A percentile compares a stretch with the other conserved stretches of the same genome.
Evolutionary conservation across 2,113 vertebrate genomes (phyloP).

Genomic region (Oreocharis arfaki): DNA sequence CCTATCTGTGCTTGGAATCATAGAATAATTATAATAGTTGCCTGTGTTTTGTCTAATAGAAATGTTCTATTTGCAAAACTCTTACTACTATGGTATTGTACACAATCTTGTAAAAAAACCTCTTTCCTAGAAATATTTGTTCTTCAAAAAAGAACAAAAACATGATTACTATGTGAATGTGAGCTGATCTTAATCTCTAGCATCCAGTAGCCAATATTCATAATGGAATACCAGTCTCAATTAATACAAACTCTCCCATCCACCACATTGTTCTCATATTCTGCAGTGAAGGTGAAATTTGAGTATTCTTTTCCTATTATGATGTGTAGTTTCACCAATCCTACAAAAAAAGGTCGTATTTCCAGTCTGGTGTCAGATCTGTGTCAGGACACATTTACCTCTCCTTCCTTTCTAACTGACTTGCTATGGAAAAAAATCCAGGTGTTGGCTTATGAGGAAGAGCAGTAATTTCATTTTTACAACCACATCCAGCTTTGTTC

Average conservation of each 20-base stretch:
- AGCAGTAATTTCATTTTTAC: not conserved
- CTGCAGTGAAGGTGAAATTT: not conserved
- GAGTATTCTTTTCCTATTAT: not conserved
- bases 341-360: not conserved
- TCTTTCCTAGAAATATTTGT: not conserved
- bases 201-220: not conserved
- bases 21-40: not conserved
- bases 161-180: not conserved
- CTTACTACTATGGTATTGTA: not conserved
- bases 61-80: not conserved
- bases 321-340: not conserved
- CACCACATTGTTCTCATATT: not conserved
- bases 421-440: not conserved
- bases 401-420: not conserved
- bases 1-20: slow-evolving; percentile 46
- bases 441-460: not conserved
- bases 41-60: not conserved
- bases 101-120: not conserved
- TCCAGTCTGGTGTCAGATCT: not conserved
- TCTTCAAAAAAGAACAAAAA: not conserved
- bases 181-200: not conserved
- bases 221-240: not conserved
- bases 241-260: not conserved
- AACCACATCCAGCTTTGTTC: not conserved
- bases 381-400: not conserved